Conservation (phyloP, 2,888 invertebrate genomes). For the Clostera curtula region DNA sequence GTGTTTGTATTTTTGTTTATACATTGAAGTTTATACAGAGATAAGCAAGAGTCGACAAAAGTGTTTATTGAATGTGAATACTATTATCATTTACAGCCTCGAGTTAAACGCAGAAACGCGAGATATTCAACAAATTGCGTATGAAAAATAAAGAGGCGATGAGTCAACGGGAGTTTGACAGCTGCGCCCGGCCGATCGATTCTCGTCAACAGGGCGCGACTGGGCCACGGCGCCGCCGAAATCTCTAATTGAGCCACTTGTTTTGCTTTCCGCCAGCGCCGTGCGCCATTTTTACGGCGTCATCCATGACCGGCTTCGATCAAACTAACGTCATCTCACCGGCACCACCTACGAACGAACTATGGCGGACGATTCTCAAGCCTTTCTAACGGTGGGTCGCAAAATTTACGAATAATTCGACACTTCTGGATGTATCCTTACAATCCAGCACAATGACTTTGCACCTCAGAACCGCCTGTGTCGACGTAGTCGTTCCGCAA, state of each 20-base stretch:
- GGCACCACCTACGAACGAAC: conserved; percentile 58
- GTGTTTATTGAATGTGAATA: no score
- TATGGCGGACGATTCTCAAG: conserved; percentile 58
- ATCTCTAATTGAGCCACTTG: conserved; percentile 36
- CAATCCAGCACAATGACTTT: conserved; percentile 20
- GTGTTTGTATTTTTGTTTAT: no score
- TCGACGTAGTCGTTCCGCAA: conserved; percentile 57
- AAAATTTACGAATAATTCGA: conserved; percentile 20
- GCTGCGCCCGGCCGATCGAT: conserved; percentile 70
- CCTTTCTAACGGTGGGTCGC: conserved; percentile 31
- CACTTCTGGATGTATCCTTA: conserved; percentile 20
- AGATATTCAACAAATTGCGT: conserved; percentile 48
- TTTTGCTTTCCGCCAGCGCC: conserved; percentile 23
- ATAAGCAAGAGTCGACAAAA: no score
- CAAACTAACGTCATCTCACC: conserved; percentile 52
- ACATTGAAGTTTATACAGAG: no score
- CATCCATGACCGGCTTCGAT: conserved; percentile 37
- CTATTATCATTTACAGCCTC: conserved; percentile 16
- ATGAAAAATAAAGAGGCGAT: conserved; percentile 55
- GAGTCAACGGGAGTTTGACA: conserved; percentile 70
- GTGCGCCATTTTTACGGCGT: conserved; percentile 40
- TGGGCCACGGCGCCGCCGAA: conserved; percentile 23
- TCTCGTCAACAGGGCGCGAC: conserved; percentile 49
- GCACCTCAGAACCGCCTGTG: conserved; percentile 27
- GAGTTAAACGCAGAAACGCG: conserved; percentile 22